These are phyloP conservation scores for pig (Sus scrofa) DNA, from an alignment of 2,113 vertebrate genomes.

Conservation along the genomic window T2T-Sscrofa CM000817.6:166490501-166491000, in stretches of 20 bases:
- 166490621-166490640: neutral
- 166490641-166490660: neutral
- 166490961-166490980: neutral
- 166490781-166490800: neutral
- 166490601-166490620: neutral
- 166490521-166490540: neutral
- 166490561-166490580: neutral
- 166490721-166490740: neutral
- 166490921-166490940: neutral
- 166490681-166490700: neutral
- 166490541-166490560: neutral
- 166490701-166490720: neutral
- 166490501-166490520: neutral
- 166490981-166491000: neutral
- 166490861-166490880: neutral
- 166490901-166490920: neutral
- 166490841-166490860: slow-evolving; percentile 40
- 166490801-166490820: neutral
- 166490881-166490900: neutral
- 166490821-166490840: neutral
- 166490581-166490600: neutral
- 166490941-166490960: neutral
- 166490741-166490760: neutral
- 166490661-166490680: neutral
- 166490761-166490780: neutral